These are phyloP conservation scores for Spea multiplicata DNA, from an alignment of 2,113 vertebrate species.

Conservation along the genomic window DNA sequence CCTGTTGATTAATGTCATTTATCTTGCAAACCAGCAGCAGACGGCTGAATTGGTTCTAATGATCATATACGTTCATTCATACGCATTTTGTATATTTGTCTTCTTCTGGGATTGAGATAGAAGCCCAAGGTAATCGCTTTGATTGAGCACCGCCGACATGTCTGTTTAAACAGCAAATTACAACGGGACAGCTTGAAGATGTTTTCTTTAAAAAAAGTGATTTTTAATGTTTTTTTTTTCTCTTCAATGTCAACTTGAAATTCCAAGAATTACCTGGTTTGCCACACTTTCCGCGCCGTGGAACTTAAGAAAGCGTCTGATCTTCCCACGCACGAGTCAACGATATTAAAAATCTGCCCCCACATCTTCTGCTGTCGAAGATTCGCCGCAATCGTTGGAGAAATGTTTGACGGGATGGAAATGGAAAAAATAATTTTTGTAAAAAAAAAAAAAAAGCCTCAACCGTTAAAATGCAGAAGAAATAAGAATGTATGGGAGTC, in stretches of 20 bases:
- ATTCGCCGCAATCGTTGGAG: too few species aligned
- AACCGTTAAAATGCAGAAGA: too few species aligned
- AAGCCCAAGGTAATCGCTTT: constrained; percentile 22
- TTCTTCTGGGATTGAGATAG: constrained; percentile 46
- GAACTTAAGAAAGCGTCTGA: neutral
- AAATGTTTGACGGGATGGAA: too few species aligned
- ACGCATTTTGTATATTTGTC: constrained; percentile 53
- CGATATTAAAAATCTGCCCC: too few species aligned
- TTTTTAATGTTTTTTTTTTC: neutral
- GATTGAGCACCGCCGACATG: constrained; percentile 33
- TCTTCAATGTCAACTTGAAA: constrained; percentile 3
- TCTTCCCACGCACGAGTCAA: too few species aligned
- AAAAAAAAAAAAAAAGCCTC: too few species aligned
- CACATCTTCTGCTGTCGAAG: too few species aligned
- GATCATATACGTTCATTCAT: constrained; percentile 68
- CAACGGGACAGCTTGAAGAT: neutral
- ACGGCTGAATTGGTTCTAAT: constrained; percentile 67
- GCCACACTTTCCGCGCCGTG: neutral
- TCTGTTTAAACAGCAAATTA: constrained; percentile 11
- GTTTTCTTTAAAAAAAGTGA: neutral
- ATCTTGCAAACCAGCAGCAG: constrained; percentile 70
- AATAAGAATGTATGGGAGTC: too few species aligned
- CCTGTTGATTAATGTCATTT: constrained; percentile 80
- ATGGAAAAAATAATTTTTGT: too few species aligned
- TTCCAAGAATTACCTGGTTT: neutral